Evolutionary conservation across 2,113 vertebrate species (phyloP), one percentile per base, ranked within the genome.

Genomic region (mouse (Mus musculus)): DNA sequence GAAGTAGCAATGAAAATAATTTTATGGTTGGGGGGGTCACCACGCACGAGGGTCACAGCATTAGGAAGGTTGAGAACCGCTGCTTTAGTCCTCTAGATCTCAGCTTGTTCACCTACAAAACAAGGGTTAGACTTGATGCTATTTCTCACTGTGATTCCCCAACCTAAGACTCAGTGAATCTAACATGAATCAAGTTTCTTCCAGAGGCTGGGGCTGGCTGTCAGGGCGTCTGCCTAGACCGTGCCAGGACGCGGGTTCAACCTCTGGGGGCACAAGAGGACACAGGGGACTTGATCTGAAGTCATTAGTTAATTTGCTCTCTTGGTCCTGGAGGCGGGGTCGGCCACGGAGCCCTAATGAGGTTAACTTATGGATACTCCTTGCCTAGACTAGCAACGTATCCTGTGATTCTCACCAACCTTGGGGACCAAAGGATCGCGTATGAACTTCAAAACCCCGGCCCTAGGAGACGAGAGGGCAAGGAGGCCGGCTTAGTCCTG

Each of bases 401-500:
- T 5, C 13, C 28, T 8, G 13, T 30, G 3, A 46, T 17, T 4
- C 63, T 73, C 12, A 3, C 13, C 7, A 7, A 73, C 36, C 4
- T 0, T 0, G 24, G 26, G 7, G 2, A 19, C 49, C 3, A 12
- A 9, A 11, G 13, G 69, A 16, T 28, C n/a, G 0, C 14, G 22
- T 59, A 20, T 36, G 2, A 71, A 75, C 52, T 69, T 36, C 39
- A 16, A 46, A 56, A 36, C 0, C 63, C 80, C 33, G 7, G 17
- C 52, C 52, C 16, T 49, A 49, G 49, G 49, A 49, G 4, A 24
- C 28, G 3, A 5, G 0, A 3, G 0, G 9, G 1, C 0, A 1
- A 2, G 0, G n/a, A n/a, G 54, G 8, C 0, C 1, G 4, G 6
- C 0, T 33, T 3, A 42, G 13, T 16, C 0, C 0, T 5, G 95